A percentile compares a stretch with the other conserved stretches of the same genome.
These are phyloP conservation scores for Harpegnathos saltator DNA, from an alignment of 1,140 invertebrate genomes.

Conservation along the genomic window DNA sequence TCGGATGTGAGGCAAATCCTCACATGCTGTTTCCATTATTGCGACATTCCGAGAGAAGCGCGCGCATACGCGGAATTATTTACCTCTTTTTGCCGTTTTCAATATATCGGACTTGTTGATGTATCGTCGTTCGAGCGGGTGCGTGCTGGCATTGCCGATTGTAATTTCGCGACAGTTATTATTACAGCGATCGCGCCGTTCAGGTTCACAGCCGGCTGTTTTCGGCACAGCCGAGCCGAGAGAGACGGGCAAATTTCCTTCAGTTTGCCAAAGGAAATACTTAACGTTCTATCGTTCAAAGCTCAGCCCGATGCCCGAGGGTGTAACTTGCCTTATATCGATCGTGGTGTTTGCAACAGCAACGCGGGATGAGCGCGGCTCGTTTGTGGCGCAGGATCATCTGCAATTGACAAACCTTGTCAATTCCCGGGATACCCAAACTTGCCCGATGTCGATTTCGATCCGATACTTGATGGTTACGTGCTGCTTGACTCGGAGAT, in stretches of 20 bases:
- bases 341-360: conserved; percentile 56
- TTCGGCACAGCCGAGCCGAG: conserved; percentile 31
- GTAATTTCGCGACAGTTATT: not conserved
- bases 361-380: conserved; percentile 51
- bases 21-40: too few species aligned
- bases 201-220: conserved; percentile 28
- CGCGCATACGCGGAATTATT: too few species aligned
- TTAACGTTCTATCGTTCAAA: conserved; percentile 55
- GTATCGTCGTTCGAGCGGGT: too few species aligned
- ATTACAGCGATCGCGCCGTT: conserved; percentile 37
- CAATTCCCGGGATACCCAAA: conserved; percentile 28
- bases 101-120: too few species aligned
- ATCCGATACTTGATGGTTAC: conserved; percentile 15
- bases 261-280: conserved; percentile 51
- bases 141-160: too few species aligned
- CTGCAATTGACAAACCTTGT: conserved; percentile 59
- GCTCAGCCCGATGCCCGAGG: conserved; percentile 42
- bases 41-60: too few species aligned
- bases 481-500: not conserved
- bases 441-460: conserved; percentile 41
- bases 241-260: conserved; percentile 45
- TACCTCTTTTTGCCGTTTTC: too few species aligned
- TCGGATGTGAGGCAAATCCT: too few species aligned
- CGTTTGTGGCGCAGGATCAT: conserved; percentile 53
- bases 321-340: conserved; percentile 54